phyloP scores from a whole-genome alignment of 1,140 invertebrate species.

The Scaptomyza hsui region DNA sequence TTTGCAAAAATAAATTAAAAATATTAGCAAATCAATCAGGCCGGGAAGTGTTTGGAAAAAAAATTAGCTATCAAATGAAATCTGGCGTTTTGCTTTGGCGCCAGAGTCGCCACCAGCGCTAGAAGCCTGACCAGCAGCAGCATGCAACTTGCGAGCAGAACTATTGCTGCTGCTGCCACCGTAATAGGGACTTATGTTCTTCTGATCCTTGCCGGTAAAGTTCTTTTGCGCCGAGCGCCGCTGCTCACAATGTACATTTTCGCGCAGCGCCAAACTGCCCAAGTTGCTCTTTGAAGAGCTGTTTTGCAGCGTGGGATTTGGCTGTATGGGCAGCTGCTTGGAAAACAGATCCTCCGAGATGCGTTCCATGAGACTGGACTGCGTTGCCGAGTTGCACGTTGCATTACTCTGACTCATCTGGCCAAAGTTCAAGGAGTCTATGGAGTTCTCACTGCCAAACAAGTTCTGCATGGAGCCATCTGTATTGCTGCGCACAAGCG shows the following conservation, averaged over 20 bases:
- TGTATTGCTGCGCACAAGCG: constrained; percentile 12
- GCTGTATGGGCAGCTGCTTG: constrained; percentile 50
- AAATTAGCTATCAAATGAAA: constrained; percentile 75
- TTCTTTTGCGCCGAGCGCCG: constrained; percentile 78
- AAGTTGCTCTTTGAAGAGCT: constrained; percentile 82
- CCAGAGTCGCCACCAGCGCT: constrained; percentile 31
- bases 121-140: neutral
- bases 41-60: constrained; percentile 15
- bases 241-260: constrained; percentile 75
- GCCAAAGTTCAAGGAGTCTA: constrained; percentile 64
- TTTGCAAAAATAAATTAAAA: constrained; percentile 31
- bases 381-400: constrained; percentile 31
- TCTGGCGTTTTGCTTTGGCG: constrained; percentile 76
- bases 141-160: constrained; percentile 50
- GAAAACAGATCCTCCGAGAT: constrained; percentile 67
- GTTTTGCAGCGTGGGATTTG: constrained; percentile 64
- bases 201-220: constrained; percentile 78
- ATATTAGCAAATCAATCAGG: constrained; percentile 3
- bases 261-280: constrained; percentile 67
- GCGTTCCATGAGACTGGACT: constrained; percentile 64
- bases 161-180: constrained; percentile 52
- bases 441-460: constrained; percentile 73
- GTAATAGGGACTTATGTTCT: constrained; percentile 74
- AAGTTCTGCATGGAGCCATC: constrained; percentile 56
- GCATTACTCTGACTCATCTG: constrained; percentile 53